phyloP scores from a whole-genome alignment of 1,140 invertebrate genomes.

The Portunus trituberculatus region DNA sequence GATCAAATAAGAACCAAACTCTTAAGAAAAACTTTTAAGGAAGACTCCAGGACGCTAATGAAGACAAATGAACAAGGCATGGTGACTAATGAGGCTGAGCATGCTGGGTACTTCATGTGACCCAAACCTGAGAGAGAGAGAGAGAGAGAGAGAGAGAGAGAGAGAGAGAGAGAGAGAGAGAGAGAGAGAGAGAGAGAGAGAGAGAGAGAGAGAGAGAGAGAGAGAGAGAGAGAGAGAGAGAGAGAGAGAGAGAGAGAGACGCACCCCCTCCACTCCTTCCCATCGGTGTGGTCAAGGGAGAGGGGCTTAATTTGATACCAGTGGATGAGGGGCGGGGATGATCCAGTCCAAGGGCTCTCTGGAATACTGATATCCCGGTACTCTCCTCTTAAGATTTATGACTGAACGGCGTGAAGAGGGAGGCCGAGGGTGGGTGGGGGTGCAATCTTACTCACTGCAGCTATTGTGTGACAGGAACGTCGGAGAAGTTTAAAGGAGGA shows the following conservation, averaged over 20 bases:
- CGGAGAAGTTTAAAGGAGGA: neutral
- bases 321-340: neutral
- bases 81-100: neutral
- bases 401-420: no score
- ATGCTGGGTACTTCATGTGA: neutral
- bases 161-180: neutral
- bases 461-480: no score
- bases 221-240: slow-evolving; percentile 36
- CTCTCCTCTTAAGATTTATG: no score
- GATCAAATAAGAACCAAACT: neutral
- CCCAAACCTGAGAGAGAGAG: neutral
- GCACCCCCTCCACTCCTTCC: neutral
- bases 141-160: slow-evolving; percentile 9
- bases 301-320: neutral
- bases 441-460: no score
- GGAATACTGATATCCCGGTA: no score
- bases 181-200: neutral
- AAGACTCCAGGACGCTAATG: no score
- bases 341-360: neutral
- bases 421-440: no score
- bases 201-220: slow-evolving; percentile 37
- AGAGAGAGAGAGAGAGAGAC: slow-evolving; percentile 28
- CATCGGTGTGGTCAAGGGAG: neutral
- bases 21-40: no score
- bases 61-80: no score